phyloP scores from a whole-genome alignment of 1,140 invertebrate species.

The Linepithema humile region DNA sequence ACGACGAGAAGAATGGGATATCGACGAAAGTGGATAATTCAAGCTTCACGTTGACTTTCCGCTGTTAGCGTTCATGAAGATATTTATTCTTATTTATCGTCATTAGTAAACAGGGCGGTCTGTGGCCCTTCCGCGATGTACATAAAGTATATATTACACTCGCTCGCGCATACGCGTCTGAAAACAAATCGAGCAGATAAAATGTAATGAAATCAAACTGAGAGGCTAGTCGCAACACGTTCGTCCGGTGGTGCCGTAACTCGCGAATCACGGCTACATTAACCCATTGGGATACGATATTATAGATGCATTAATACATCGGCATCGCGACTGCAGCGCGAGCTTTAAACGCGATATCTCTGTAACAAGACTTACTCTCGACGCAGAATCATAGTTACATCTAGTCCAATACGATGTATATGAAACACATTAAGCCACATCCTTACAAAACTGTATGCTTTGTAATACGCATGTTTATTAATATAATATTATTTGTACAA shows the following conservation, averaged over 20 bases:
- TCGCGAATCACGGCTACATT: neutral
- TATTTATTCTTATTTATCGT: constrained; percentile 80
- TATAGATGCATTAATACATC: neutral
- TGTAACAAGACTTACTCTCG: neutral
- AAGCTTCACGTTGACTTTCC: neutral
- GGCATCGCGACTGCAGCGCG: neutral
- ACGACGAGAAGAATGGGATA: constrained; percentile 22
- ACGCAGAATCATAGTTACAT: constrained; percentile 74
- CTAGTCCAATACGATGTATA: constrained; percentile 69
- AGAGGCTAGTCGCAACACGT: constrained; percentile 77
- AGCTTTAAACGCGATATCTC: neutral
- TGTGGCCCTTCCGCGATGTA: constrained; percentile 59
- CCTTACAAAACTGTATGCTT: constrained; percentile 49
- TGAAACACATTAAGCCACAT: constrained; percentile 40
- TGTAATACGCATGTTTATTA: constrained; percentile 51
- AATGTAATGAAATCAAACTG: constrained; percentile 75
- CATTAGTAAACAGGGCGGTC: constrained; percentile 5
- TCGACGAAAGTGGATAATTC: constrained; percentile 24
- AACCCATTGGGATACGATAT: neutral
- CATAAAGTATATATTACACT: constrained; percentile 61
- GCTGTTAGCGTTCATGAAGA: constrained; percentile 26
- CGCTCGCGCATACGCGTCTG: constrained; percentile 15
- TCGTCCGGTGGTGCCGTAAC: neutral
- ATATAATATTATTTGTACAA: constrained; percentile 50
- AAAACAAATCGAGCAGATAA: constrained; percentile 47